Evolutionary conservation across 2,888 invertebrate genomes (phyloP).

Genomic region (Epinotia bilunana): DNA sequence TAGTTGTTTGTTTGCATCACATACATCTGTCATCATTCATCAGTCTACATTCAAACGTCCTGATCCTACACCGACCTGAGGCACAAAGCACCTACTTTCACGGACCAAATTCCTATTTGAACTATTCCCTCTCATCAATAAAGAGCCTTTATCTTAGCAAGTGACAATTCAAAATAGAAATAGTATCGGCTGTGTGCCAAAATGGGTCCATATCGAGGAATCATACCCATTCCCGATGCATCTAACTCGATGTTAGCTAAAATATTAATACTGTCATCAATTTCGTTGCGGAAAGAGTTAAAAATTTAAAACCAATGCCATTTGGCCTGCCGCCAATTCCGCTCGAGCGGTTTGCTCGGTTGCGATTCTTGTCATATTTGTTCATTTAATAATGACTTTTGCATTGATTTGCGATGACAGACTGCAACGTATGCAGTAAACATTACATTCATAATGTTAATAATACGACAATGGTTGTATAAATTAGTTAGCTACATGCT

Average conservation of each 20-base stretch:
- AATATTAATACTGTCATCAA: conserved; percentile 70
- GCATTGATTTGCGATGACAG: neutral
- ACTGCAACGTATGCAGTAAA: neutral
- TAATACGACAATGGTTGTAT: too few relatives aligned
- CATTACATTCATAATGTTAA: too few relatives aligned
- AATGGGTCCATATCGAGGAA: neutral
- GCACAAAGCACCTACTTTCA: too few relatives aligned
- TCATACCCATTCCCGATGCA: conserved; percentile 19
- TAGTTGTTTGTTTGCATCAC: too few relatives aligned
- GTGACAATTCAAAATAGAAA: neutral
- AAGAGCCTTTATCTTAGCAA: too few relatives aligned
- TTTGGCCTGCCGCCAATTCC: conserved; percentile 68
- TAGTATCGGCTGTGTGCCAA: conserved; percentile 3
- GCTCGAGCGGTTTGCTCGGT: conserved; percentile 45
- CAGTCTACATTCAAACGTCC: too few relatives aligned
- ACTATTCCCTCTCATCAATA: too few relatives aligned
- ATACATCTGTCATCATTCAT: too few relatives aligned
- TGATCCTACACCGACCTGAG: too few relatives aligned
- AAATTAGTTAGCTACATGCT: too few relatives aligned
- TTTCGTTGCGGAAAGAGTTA: conserved; percentile 60
- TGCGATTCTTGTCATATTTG: conserved; percentile 22
- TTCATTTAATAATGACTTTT: neutral
- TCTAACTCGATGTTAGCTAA: conserved; percentile 46
- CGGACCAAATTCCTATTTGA: too few relatives aligned
- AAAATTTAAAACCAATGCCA: conserved; percentile 74